Base-by-base conservation (phyloP, 2,113 vertebrate species). In the Charadrius vociferus region DNA sequence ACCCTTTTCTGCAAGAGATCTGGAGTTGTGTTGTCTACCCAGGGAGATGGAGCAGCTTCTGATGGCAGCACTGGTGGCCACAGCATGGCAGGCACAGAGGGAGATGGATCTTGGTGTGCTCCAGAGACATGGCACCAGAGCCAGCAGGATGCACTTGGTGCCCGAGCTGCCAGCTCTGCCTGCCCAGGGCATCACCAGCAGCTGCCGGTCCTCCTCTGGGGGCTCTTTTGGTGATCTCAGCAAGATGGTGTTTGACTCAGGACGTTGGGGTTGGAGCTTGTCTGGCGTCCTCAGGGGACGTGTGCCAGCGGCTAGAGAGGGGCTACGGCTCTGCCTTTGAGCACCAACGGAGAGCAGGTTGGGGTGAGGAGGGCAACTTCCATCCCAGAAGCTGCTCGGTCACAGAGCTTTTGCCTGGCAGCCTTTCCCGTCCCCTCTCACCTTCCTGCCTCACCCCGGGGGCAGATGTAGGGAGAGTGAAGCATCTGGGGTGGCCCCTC, bases 261-360 rank as follows among this genome's bases (percentile, higher is more conserved):
- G 63, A 52, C 36, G 26, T 47, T 7, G 34, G 41, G 24, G 9
- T 16, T 30, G 59, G 47, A 58, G 65, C 58, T 56, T 2, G 7
- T 27, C 14, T 36, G 67, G 82, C 20, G 5, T 7, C 61, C 2
- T 0, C 30, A 49, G 68, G 63, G 59, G 19, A 32, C 0, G 0
- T 4, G 45, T 39, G 22, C 20, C 74, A 39, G 52, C 52, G 36
- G 58, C 53, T 6, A 2, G 41, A 47, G 17, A 29, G 39, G 30
- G 2, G 23, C 43, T 10, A 2, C 4, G 0, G 55, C 47, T 59
- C 27, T n/a, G 68, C 2, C 70, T 34, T 45, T 10, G 15, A 24
- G 70, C 81, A 50, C 52, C 7, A 0, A 10, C 1, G 1, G 30
- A 45, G 62, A 82, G 53, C 24, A 17, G 18, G 3, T 6, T 7